Evolutionary conservation across 2,888 invertebrate genomes (phyloP), one percentile per base, ranked within the genome.

Genomic region (Terebella lapidaria): DNA sequence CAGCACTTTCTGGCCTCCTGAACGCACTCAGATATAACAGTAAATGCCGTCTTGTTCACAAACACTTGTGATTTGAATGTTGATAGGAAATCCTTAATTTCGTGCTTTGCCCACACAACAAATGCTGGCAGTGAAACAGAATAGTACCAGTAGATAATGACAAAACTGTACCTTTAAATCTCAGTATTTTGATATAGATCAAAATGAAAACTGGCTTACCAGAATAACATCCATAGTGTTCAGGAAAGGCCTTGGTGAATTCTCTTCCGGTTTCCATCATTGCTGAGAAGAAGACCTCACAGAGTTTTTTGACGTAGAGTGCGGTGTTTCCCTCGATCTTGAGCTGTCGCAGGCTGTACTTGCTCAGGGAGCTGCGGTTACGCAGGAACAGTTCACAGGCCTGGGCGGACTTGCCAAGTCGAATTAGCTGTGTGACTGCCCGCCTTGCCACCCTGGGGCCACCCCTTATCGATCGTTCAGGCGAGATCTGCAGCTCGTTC

Each of bases 381-480:
- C 88, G 87, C 60, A 92, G 82, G 79, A 92, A 91, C 67, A 92
- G 81, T 71, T 90, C 88, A 80, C 91, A 91, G 0, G 91, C 90
- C 84, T 90, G 76, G 22, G 87, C 86, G 56, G 87, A 86, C 71
- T 87, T 84, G 53, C 86, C 87, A 2, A 94, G 84, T 72, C 88
- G 86, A 74, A 91, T 91, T 54, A 96, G 85, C 67, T 95, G 86
- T 66, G 88, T 85, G 0, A 95, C 90, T 0, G 93, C 91, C 64
- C 91, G 86, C 56, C 93, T 83, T 0, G 94, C 91, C 67, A 92
- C 86, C 59, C 95, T 81, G 0, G 94, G 93, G 3, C 83, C 83
- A 0, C 94, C 93, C 75, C 94, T 88, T 4, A 94, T 84, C 56
- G 92, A 92, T 81, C 92, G 90, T 74, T 92, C 93, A 35, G 93